Evolutionary conservation across 92 coral and sea anemone species (phyloP).

Genomic region (Ricordea florida): DNA sequence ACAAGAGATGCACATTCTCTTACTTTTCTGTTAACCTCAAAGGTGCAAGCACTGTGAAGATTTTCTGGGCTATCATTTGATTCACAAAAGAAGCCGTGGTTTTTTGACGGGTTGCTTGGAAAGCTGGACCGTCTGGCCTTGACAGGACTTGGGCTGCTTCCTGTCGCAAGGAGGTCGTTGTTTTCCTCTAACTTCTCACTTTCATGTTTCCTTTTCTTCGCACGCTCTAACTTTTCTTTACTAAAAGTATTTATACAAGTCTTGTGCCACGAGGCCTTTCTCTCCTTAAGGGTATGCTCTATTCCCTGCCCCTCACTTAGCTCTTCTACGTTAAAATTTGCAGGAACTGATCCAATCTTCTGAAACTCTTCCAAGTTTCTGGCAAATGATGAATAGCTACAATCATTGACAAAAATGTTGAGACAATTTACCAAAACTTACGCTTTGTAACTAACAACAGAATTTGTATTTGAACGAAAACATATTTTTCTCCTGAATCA

Average conservation of each 20-base stretch:
- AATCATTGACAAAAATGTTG: too few species aligned
- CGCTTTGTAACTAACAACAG: too few species aligned
- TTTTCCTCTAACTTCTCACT: constrained; percentile 10
- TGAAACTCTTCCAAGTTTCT: constrained; percentile 21
- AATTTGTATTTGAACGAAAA: too few species aligned
- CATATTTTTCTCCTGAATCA: too few species aligned
- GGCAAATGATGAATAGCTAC: constrained; percentile 38
- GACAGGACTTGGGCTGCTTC: constrained; percentile 17
- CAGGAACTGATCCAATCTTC: constrained; percentile 6
- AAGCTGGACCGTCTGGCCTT: constrained; percentile 30
- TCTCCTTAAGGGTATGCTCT: constrained; percentile 28
- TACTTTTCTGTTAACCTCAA: constrained; percentile 8
- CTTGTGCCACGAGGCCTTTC: constrained; percentile 59
- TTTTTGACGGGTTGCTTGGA: neutral
- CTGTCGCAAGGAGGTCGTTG: constrained; percentile 1
- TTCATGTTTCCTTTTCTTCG: constrained; percentile 35
- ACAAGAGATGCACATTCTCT: constrained; percentile 14
- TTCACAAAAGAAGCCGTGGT: constrained; percentile 36
- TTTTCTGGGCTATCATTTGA: constrained; percentile 1
- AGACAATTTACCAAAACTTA: too few species aligned
- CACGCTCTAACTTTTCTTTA: constrained; percentile 35
- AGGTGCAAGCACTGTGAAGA: constrained; percentile 4
- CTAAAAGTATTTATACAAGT: constrained; percentile 33
- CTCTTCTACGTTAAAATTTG: neutral
- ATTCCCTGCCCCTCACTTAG: constrained; percentile 38